These are phyloP conservation scores for Dendroctonus ponderosae DNA, from an alignment of 1,140 invertebrate species.

Conservation along the genomic window DNA sequence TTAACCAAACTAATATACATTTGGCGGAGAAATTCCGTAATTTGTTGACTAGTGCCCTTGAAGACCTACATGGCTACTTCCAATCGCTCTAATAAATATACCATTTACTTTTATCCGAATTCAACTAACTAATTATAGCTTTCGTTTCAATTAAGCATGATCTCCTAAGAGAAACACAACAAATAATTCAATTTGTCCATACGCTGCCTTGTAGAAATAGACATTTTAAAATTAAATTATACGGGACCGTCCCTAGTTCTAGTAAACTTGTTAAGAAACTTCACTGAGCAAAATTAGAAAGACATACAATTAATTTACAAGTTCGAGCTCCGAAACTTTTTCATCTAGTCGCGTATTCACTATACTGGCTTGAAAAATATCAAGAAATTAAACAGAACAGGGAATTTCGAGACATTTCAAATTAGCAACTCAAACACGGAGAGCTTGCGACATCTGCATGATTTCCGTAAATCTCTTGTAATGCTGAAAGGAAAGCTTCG, in stretches of 20 bases:
- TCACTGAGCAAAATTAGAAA: slow-evolving; percentile 25
- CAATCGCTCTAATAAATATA: too few relatives aligned
- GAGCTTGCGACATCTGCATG: slow-evolving; percentile 7
- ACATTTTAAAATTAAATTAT: slow-evolving; percentile 20
- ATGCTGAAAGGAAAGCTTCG: too few relatives aligned
- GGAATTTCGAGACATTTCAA: slow-evolving; percentile 7
- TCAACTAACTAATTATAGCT: too few relatives aligned
- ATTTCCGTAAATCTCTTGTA: not conserved
- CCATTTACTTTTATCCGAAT: too few relatives aligned
- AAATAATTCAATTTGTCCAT: slow-evolving; percentile 12
- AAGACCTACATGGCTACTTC: too few relatives aligned
- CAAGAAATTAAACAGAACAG: slow-evolving; percentile 17
- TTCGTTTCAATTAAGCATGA: not conserved
- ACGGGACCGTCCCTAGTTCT: slow-evolving; percentile 8
- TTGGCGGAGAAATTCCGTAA: too few relatives aligned
- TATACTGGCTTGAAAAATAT: slow-evolving; percentile 20
- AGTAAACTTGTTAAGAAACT: slow-evolving; percentile 23
- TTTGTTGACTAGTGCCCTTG: too few relatives aligned
- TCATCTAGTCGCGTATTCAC: slow-evolving; percentile 23
- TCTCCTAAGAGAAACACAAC: slow-evolving; percentile 2
- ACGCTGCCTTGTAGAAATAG: slow-evolving; percentile 11
- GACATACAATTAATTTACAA: slow-evolving; percentile 27
- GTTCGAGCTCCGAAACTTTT: slow-evolving; percentile 22
- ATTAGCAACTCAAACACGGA: slow-evolving; percentile 19
- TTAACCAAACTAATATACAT: too few relatives aligned